Evolutionary conservation across 2,888 invertebrate species (phyloP).

Genomic region (Ceriagrion tenellum): DNA sequence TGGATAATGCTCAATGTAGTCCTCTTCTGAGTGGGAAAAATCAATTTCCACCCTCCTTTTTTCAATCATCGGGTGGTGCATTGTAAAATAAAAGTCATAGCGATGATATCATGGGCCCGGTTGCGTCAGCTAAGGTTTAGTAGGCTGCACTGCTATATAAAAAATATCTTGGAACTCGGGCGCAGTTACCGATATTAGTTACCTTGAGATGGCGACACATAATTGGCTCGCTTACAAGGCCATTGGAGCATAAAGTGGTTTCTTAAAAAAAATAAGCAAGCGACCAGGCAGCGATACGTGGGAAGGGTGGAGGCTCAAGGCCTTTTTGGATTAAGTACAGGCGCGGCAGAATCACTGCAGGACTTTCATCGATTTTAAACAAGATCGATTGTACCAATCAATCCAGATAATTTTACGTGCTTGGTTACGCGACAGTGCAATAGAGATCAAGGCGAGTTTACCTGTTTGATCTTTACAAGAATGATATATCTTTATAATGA

Average conservation of each 20-base stretch:
- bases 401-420: no score
- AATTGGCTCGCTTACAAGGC: constrained; percentile 61
- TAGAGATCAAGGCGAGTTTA: no score
- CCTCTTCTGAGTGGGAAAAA: background rate
- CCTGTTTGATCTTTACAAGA: no score
- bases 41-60: background rate
- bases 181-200: background rate
- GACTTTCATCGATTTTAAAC: background rate
- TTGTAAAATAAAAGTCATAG: background rate
- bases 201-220: constrained; percentile 47
- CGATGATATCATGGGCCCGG: background rate
- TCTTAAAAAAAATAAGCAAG: background rate
- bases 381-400: no score
- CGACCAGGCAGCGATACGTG: background rate
- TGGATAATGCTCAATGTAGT: no score
- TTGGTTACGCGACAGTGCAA: no score
- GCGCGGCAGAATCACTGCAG: background rate
- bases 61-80: background rate
- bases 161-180: background rate
- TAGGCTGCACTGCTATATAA: background rate
- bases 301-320: constrained; percentile 16
- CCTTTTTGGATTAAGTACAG: background rate
- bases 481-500: no score
- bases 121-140: background rate
- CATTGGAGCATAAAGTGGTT: constrained; percentile 40